Evolutionary conservation across 2,113 vertebrate genomes (phyloP).

Genomic region (Petroica traversi): DNA sequence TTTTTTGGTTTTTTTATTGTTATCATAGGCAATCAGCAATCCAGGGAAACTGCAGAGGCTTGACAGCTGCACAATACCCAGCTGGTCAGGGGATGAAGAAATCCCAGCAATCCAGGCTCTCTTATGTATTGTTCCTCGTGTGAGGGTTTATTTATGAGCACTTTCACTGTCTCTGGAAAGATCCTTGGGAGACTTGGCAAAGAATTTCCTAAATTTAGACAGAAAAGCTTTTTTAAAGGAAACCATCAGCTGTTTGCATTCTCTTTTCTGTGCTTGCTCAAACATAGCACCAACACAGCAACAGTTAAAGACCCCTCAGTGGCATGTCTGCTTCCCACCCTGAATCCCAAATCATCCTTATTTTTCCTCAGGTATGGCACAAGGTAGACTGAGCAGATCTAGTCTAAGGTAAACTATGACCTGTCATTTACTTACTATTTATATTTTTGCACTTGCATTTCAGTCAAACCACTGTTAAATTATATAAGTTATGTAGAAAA

Average conservation of each 20-base stretch:
- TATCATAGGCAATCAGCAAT: not conserved
- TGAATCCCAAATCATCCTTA: not conserved
- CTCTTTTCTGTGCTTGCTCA: not conserved
- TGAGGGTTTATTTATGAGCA: conserved; percentile 37
- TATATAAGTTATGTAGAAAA: not conserved
- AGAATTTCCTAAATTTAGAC: conserved; percentile 55
- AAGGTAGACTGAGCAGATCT: not conserved
- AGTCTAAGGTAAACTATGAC: not conserved
- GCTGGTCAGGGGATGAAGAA: conserved; percentile 35
- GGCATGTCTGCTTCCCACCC: not conserved
- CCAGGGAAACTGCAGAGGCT: not conserved
- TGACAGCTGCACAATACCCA: conserved; percentile 41
- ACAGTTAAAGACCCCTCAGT: not conserved
- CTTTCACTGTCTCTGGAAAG: conserved; percentile 22
- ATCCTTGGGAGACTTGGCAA: conserved; percentile 26
- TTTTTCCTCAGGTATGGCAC: not conserved
- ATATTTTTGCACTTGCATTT: not conserved
- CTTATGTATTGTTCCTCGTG: not conserved
- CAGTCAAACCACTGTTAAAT: not conserved
- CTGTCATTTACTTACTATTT: not conserved
- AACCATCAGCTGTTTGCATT: conserved; percentile 4
- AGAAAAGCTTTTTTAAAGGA: conserved; percentile 37
- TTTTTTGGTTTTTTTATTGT: not conserved
- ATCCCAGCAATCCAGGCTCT: conserved; percentile 36
- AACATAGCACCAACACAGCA: not conserved